A percentile compares a stretch with the other conserved stretches of the same genome.
These are phyloP conservation scores for Crambe crambe DNA, from an alignment of 37 sponge, comb jelly and placozoan species.

Conservation along the genomic window DNA sequence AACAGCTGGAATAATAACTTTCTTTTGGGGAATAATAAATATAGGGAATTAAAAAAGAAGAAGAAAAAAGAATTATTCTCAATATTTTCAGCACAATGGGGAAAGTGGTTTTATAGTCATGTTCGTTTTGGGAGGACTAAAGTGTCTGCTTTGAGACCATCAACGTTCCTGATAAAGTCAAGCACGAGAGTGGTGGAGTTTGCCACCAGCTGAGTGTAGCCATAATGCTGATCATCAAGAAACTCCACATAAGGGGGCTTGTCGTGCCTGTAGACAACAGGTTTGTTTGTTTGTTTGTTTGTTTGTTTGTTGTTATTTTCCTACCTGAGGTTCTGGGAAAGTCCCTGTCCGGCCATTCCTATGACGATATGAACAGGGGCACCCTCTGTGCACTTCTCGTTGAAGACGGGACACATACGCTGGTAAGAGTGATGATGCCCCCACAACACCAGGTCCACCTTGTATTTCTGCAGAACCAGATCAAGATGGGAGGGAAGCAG, in stretches of 20 bases:
- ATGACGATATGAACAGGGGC: constrained; percentile 46
- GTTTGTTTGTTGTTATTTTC: not conserved
- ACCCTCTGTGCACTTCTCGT: constrained; percentile 18
- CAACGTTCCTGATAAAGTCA: constrained; percentile 66
- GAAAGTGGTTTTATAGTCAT: too few species aligned
- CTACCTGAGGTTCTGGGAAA: constrained; percentile 27
- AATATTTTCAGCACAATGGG: too few species aligned
- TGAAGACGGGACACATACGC: constrained; percentile 62
- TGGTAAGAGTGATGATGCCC: constrained; percentile 85
- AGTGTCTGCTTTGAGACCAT: constrained; percentile 45
- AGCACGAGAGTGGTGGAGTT: constrained; percentile 54
- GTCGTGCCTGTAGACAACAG: constrained; percentile 6
- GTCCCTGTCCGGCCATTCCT: constrained; percentile 46
- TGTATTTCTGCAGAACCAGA: constrained; percentile 30
- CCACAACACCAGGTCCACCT: constrained; percentile 71
- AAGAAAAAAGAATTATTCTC: too few species aligned
- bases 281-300: too few species aligned
- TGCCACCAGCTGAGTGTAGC: constrained; percentile 56
- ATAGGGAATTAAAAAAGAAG: too few species aligned
- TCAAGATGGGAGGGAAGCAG: not conserved
- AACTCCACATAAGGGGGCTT: constrained; percentile 26
- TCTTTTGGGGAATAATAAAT: too few species aligned
- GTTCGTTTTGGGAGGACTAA: too few species aligned
- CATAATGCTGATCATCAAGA: constrained; percentile 65
- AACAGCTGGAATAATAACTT: too few species aligned